These are phyloP conservation scores for Xiphydria camelus DNA, from an alignment of 2,888 invertebrate species.

Conservation along the genomic window DNA sequence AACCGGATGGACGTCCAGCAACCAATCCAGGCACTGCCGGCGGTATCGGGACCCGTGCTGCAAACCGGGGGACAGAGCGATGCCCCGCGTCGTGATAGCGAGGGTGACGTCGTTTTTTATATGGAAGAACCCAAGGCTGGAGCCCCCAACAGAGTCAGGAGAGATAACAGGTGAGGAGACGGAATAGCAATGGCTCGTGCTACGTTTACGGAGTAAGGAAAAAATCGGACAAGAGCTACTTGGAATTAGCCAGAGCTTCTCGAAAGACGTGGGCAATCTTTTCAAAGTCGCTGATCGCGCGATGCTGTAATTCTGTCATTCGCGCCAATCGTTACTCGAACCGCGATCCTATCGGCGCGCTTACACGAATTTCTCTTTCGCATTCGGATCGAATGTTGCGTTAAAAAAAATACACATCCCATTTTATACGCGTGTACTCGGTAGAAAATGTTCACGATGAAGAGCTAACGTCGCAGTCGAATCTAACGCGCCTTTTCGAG, in stretches of 20 bases:
- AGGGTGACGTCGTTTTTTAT: conserved; percentile 69
- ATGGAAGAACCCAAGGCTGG: conserved; percentile 68
- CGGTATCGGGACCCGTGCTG: background rate
- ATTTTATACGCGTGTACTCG: background rate
- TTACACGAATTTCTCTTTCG: no score
- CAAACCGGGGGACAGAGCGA: conserved; percentile 28
- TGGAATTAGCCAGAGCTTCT: no score
- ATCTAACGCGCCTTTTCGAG: no score
- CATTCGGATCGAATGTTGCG: no score
- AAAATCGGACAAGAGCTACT: background rate
- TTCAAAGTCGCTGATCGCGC: background rate
- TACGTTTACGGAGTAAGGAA: conserved; percentile 2
- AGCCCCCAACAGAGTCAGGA: conserved; percentile 51
- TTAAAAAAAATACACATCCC: no score
- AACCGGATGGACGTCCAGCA: conserved; percentile 66
- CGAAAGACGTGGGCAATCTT: no score
- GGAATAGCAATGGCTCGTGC: background rate
- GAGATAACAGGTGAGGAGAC: conserved; percentile 55
- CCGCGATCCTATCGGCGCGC: no score
- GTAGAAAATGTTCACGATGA: no score
- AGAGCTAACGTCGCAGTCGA: no score
- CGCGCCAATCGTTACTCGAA: no score
- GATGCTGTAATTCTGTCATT: no score
- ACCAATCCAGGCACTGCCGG: conserved; percentile 16
- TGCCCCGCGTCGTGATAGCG: conserved; percentile 60